Conservation (phyloP, 2,113 vertebrate genomes). For the Acrocephalus kingi region DNA sequence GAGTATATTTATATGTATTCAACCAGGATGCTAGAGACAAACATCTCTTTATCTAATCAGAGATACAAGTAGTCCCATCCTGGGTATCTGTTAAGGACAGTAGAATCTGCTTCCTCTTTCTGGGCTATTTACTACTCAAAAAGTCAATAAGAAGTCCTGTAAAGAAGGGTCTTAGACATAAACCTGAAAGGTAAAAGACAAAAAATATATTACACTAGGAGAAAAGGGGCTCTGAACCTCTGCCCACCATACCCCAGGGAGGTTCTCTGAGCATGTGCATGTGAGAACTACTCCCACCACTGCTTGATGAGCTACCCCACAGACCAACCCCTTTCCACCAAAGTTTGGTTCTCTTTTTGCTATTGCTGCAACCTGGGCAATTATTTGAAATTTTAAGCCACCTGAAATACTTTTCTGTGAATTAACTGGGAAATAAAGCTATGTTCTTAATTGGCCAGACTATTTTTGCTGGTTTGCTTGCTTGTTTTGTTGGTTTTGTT, state of each 20-base stretch:
- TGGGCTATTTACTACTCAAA: background rate
- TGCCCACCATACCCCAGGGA: background rate
- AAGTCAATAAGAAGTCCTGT: background rate
- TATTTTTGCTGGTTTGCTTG: background rate
- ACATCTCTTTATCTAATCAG: background rate
- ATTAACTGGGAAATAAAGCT: background rate
- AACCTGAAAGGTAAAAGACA: background rate
- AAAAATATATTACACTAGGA: background rate
- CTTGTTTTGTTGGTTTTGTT: background rate
- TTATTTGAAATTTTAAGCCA: background rate
- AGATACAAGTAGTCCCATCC: background rate
- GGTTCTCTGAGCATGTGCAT: background rate
- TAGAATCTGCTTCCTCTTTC: background rate
- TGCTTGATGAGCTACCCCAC: background rate
- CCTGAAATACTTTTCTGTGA: background rate
- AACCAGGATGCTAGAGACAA: background rate
- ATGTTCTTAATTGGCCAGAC: background rate
- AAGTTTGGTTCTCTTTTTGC: background rate
- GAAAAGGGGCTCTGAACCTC: background rate
- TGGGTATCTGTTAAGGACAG: background rate
- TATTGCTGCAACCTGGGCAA: background rate
- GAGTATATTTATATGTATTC: background rate
- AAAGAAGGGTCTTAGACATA: background rate
- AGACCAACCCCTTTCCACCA: background rate
- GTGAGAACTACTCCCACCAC: background rate